A percentile compares a stretch with the other conserved stretches of the same genome.
These are phyloP conservation scores for Hyperoodon ampullatus DNA, from an alignment of 2,113 vertebrate genomes.

Conservation along the genomic window DNA sequence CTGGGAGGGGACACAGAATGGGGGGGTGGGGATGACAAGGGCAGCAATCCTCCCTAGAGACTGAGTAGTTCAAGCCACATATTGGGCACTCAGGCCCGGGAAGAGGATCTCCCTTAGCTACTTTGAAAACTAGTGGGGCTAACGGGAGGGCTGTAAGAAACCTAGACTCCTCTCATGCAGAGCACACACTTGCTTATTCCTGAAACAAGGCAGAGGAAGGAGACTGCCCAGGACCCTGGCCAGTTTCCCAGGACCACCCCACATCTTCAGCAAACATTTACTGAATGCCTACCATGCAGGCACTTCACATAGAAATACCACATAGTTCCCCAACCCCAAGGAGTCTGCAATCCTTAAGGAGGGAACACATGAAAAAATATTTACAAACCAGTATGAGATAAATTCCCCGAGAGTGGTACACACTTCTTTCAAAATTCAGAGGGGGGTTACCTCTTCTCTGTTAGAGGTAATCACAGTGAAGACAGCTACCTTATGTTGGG, in stretches of 20 bases:
- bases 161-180: background rate
- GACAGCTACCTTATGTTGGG: background rate
- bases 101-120: background rate
- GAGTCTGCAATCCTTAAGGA: background rate
- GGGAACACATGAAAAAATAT: background rate
- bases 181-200: background rate
- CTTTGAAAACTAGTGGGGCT: background rate
- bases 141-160: background rate
- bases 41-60: background rate
- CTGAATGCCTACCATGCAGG: background rate
- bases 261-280: background rate
- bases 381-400: background rate
- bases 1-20: background rate
- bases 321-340: background rate
- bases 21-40: background rate
- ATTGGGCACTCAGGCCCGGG: background rate
- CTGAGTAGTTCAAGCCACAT: background rate
- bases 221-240: background rate
- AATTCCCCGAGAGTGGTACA: background rate
- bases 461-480: background rate
- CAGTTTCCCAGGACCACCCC: background rate
- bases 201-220: background rate
- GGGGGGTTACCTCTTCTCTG: background rate
- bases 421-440: constrained; percentile 24
- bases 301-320: background rate